Base-by-base conservation (phyloP, 1,140 invertebrate genomes). In the Campoletis sonorensis region DNA sequence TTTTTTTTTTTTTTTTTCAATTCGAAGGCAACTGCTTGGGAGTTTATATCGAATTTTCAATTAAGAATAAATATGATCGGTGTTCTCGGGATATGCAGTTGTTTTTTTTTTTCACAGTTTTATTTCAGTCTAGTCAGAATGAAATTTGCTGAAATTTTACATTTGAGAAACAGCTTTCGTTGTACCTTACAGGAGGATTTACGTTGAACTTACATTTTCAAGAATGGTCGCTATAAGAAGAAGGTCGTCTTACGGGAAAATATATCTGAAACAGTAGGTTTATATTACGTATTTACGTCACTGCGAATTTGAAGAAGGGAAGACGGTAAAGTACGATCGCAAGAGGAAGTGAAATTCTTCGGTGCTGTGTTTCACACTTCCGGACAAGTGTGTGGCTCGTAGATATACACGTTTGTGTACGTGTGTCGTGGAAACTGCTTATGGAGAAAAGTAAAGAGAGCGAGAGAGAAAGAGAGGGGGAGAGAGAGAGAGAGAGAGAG, bases 401-500 rank as follows among this genome's bases (percentile, higher is more conserved):
- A 64, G n/a, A 64, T 26, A 54, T 54, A 54, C n/a, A n/a, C 13
- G 40, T 21, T 23, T 26, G 58, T 21, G 18, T 27, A 49, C 27
- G 45, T 58, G 58, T 10, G 54, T 21, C 18, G 54, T 61, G 13
- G 73, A 37, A 61, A 77, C 16, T 77, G 33, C 73, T 77, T 54
- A 61, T 37, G 40, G 37, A 84, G 80, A 83, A 79, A 79, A 85
- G 85, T 5, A 45, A 84, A 79, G 73, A 79, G 80, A 51, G 81
- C 54, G 76, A 76, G 58, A 70, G 71, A 21, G 77, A 80, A 79
- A 85, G 84, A 82, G 84, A 82, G 37, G 84, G 80, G 84, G 80
- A 79, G 85, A 86, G 40, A 45, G 85, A 79, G 73, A 79, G 80
- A 51, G 81, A 61, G 76, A 76, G 58, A 70, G 71, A 21, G 77